phyloP scores from a whole-genome alignment of 2,888 invertebrate genomes.

The Brenthis daphne region DNA sequence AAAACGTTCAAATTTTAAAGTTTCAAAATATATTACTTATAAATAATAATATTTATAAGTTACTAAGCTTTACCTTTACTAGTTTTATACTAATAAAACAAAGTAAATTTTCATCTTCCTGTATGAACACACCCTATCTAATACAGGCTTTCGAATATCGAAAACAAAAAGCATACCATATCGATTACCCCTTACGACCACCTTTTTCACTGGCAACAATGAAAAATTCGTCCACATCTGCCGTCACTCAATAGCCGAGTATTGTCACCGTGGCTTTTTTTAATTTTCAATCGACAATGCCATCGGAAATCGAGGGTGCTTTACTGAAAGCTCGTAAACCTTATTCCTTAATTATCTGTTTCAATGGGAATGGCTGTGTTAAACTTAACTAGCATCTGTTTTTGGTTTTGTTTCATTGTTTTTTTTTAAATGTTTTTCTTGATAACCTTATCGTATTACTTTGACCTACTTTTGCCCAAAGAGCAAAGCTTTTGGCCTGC shows the following conservation, averaged over 20 bases:
- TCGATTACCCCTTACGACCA: conserved; percentile 58
- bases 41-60: too few species aligned
- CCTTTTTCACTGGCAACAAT: conserved; percentile 57
- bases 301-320: conserved; percentile 51
- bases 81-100: too few species aligned
- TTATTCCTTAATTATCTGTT: conserved; percentile 39
- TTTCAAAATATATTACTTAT: too few species aligned
- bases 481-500: too few species aligned
- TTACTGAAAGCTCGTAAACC: conserved; percentile 42
- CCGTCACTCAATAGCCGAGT: conserved; percentile 66
- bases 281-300: conserved; percentile 49
- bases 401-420: conserved; percentile 2
- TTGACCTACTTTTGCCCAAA: not conserved
- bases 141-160: conserved; percentile 22
- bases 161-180: conserved; percentile 39
- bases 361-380: conserved; percentile 27
- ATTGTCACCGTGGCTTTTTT: conserved; percentile 57
- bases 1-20: too few species aligned
- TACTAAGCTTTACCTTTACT: not conserved
- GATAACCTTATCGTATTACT: not conserved
- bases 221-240: conserved; percentile 66
- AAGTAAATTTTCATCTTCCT: not conserved
- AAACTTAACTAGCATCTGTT: conserved; percentile 17
- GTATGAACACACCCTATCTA: conserved; percentile 24
- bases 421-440: not conserved